Evolutionary conservation across 2,797 vertebrate species (phyloP), one percentile per base, ranked within the genome.

Genomic region (Sandelia bainsii): DNA sequence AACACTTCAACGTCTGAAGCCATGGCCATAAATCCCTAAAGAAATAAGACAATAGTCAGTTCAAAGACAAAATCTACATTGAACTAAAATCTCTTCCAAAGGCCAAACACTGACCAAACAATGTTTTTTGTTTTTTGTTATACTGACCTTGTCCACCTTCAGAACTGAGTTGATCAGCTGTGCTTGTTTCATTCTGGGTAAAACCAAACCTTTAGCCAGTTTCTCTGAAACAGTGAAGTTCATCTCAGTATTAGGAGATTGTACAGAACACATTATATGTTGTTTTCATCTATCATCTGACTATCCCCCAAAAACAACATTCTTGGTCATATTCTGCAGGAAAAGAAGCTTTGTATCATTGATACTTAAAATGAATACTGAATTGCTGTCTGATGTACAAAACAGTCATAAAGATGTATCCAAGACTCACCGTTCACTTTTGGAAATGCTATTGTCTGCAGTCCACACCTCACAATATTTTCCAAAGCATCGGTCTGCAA

Each of bases 21-120:
- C 23, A 94, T 4, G 7, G 72, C 61, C 9, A 93, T 57, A 16
- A 93, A 93, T 23, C 91, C 91, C 92, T 94, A 42, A 40, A n/a
- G n/a, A 46, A 67, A 69, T 1, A 50, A 79, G 25, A 69, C 51
- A 50, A 2, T 3, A 5, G 16, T 84, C 9, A 82, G 22, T 16
- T 4, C 1, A 9, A 45, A 27, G 3, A 66, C 32, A 19, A 3
- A n/a, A n/a, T 34, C 5, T 22, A 6, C 32, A 29, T 13, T 16
- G 3, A 45, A 19, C 25, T 11, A 16, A 12, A 49, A 19, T 11
- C 5, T 29, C 12, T 14, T 34, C 6, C 9, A 49, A 14, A 61
- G 22, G 13, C 6, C 6, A 17, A 14, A 34, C 6, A 34, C 37
- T 39, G 37, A 39, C 16, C 1, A 46, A n/a, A 20, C 4, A n/a